Conservation (phyloP, 2,888 invertebrate species). For the Scaptomyza caliginosa region DNA sequence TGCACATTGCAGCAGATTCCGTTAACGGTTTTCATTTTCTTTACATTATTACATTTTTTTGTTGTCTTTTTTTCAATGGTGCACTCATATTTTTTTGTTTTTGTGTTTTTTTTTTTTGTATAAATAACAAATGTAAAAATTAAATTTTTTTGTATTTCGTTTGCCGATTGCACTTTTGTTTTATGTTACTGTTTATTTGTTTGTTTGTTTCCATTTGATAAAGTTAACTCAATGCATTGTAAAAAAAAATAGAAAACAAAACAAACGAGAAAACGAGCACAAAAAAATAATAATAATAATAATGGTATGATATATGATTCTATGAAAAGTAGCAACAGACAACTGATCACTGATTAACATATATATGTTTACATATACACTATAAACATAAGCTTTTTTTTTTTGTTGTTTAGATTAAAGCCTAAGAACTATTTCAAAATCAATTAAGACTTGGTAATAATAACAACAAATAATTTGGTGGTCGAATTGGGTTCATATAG, state of each 20-base stretch:
- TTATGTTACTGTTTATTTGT: conserved; percentile 36
- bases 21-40: conserved; percentile 27
- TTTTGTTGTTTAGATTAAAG: conserved; percentile 40
- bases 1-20: conserved; percentile 66
- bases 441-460: conserved; percentile 48
- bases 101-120: conserved; percentile 39
- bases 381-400: conserved; percentile 49
- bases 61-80: conserved; percentile 32
- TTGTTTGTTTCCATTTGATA: conserved; percentile 35
- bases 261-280: conserved; percentile 32
- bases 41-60: conserved; percentile 2
- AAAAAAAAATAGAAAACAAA: conserved; percentile 20
- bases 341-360: conserved; percentile 62
- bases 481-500: conserved; percentile 35
- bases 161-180: conserved; percentile 70
- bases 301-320: conserved; percentile 25
- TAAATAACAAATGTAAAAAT: conserved; percentile 65
- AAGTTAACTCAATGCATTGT: conserved; percentile 26
- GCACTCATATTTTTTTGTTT: no score
- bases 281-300: conserved; percentile 3
- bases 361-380: background rate
- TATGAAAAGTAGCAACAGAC: conserved; percentile 64
- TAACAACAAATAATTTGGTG: conserved; percentile 70
- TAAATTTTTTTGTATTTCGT: conserved; percentile 43
- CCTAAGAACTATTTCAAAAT: conserved; percentile 68